Evolutionary conservation across 2,113 vertebrate genomes (phyloP).

Genomic region (Cynocephalus volans): DNA sequence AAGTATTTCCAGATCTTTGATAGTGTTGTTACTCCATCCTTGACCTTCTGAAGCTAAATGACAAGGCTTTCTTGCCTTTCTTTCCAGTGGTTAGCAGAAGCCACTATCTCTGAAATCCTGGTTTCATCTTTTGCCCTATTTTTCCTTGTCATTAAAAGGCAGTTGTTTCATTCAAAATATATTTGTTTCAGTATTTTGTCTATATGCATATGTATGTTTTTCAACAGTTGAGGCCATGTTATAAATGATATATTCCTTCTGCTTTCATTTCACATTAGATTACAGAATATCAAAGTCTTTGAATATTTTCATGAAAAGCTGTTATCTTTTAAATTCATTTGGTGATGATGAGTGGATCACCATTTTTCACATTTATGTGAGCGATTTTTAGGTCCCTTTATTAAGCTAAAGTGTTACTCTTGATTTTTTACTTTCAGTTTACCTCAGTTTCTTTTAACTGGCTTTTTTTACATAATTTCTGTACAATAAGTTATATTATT

Average conservation of each 20-base stretch:
- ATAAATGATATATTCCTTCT: neutral
- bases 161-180: constrained; percentile 29
- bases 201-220: neutral
- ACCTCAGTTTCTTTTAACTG: constrained; percentile 7
- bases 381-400: neutral
- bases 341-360: neutral
- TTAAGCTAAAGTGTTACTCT: constrained; percentile 12
- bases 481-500: neutral
- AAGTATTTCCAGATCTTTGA: neutral
- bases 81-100: neutral
- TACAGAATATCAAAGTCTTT: neutral
- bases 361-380: neutral
- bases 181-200: constrained; percentile 7
- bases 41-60: neutral
- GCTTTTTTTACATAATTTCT: constrained; percentile 18
- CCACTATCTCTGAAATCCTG: neutral
- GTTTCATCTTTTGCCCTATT: neutral
- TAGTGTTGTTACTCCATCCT: neutral
- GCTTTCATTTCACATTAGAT: constrained; percentile 19
- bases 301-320: neutral
- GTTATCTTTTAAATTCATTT: constrained; percentile 5
- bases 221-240: neutral
- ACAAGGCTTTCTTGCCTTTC: neutral
- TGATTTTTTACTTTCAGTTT: constrained; percentile 45
- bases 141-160: neutral